Evolutionary conservation across 2,888 invertebrate species (phyloP).

Genomic region (Heliothis peltigera): DNA sequence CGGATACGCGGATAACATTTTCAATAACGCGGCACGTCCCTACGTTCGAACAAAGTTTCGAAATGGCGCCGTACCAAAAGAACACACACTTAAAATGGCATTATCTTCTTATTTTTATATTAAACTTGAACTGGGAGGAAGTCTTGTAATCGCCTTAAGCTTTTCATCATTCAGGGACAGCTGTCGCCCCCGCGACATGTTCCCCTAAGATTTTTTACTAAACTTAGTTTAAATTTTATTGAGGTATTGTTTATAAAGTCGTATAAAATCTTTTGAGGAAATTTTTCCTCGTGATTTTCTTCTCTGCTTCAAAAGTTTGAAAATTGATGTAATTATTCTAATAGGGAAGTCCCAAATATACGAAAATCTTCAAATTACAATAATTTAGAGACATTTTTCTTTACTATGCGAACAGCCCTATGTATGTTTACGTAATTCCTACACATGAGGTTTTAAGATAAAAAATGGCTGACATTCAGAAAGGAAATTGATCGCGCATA

Average conservation of each 20-base stretch:
- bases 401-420: neutral
- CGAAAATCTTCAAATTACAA: neutral
- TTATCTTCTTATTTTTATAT: conserved; percentile 87
- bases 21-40: conserved; percentile 52
- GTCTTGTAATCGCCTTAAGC: conserved; percentile 86
- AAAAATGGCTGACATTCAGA: conserved; percentile 4
- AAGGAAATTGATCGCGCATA: conserved; percentile 39
- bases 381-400: no score
- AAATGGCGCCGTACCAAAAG: conserved; percentile 69
- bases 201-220: conserved; percentile 44
- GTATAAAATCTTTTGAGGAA: conserved; percentile 26
- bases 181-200: conserved; percentile 76
- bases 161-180: conserved; percentile 84
- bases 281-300: neutral
- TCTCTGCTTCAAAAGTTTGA: neutral
- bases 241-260: conserved; percentile 58
- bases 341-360: neutral
- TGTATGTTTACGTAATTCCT: neutral
- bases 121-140: conserved; percentile 80
- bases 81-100: conserved; percentile 82
- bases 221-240: conserved; percentile 65
- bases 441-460: conserved; percentile 16
- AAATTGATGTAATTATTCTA: neutral
- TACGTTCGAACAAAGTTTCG: conserved; percentile 67
- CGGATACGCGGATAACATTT: conserved; percentile 34